Percentiles rank a stretch among this genome's conserved stretches.
Conservation (phyloP, 1,140 invertebrate species). For the Oryzaephilus surinamensis region DNA sequence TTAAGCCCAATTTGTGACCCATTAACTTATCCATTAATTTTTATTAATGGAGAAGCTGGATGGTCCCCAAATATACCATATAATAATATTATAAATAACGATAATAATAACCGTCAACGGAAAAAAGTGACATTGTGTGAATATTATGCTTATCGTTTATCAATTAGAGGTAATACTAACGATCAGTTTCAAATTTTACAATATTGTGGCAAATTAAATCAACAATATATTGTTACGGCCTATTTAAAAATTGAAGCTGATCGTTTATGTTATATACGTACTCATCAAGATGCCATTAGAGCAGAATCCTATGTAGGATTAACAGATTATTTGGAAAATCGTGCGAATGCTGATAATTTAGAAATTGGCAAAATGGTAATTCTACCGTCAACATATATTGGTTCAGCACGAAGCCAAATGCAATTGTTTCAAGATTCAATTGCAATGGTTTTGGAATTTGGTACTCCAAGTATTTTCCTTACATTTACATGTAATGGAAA, state of each 20-base stretch:
- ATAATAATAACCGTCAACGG: neutral
- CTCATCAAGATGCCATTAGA: neutral
- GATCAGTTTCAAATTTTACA: conserved; percentile 1
- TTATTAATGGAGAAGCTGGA: neutral
- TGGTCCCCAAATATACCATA: neutral
- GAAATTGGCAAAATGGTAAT: neutral
- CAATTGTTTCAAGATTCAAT: conserved; percentile 1
- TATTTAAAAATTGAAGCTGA: conserved; percentile 2
- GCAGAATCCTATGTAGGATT: neutral
- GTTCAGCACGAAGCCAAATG: neutral
- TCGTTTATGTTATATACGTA: neutral
- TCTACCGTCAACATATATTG: neutral
- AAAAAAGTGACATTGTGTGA: neutral
- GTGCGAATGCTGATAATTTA: neutral
- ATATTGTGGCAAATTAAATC: neutral
- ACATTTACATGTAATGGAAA: too few species aligned
- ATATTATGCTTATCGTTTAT: neutral
- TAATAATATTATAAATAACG: too few species aligned
- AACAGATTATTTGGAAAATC: conserved; percentile 1
- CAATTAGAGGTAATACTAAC: neutral
- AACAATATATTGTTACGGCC: neutral
- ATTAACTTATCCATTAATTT: neutral
- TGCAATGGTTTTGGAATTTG: neutral
- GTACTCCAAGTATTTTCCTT: too few species aligned
- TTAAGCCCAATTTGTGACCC: neutral